Evolutionary conservation across 2,888 invertebrate genomes (phyloP).

Genomic region (Corythucha ciliata): DNA sequence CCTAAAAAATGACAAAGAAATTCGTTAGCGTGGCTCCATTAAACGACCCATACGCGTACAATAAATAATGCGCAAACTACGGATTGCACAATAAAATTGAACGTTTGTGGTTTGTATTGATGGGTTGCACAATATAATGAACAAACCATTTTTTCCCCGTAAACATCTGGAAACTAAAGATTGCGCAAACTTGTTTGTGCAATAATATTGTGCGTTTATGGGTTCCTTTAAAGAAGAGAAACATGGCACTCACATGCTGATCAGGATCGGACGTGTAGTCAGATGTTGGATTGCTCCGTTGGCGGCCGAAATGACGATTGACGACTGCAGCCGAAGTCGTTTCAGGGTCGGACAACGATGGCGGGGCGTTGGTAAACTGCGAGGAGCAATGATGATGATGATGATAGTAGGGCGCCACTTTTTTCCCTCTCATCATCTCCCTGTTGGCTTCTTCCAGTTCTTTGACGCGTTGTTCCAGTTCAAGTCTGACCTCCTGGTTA

Average conservation of each 20-base stretch:
- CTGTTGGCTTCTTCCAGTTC: slow-evolving; percentile 43
- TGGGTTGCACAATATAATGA: no score
- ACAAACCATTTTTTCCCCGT: no score
- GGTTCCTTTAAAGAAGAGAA: no score
- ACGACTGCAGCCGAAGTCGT: slow-evolving; percentile 18
- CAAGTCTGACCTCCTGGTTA: slow-evolving; percentile 44
- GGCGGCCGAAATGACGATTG: slow-evolving; percentile 18
- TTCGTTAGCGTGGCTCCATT: neutral
- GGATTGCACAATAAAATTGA: no score
- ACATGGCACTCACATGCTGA: no score
- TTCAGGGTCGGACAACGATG: slow-evolving; percentile 18
- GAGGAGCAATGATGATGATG: no score
- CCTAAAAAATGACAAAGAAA: slow-evolving; percentile 18
- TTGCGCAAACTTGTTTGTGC: no score
- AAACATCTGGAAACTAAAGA: no score
- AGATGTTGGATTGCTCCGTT: slow-evolving; percentile 31
- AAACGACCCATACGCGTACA: neutral
- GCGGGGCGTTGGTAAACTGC: neutral
- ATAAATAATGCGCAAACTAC: no score
- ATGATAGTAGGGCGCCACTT: slow-evolving; percentile 8
- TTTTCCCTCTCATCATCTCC: slow-evolving; percentile 40
- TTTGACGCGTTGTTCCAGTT: slow-evolving; percentile 42
- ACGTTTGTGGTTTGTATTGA: no score
- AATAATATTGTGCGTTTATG: no score
- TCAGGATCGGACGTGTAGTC: slow-evolving; percentile 35